A percentile compares a stretch with the other conserved stretches of the same genome.
Evolutionary conservation across 92 coral and sea anemone species (phyloP).

Genomic region (Phenganax stokvisi): DNA sequence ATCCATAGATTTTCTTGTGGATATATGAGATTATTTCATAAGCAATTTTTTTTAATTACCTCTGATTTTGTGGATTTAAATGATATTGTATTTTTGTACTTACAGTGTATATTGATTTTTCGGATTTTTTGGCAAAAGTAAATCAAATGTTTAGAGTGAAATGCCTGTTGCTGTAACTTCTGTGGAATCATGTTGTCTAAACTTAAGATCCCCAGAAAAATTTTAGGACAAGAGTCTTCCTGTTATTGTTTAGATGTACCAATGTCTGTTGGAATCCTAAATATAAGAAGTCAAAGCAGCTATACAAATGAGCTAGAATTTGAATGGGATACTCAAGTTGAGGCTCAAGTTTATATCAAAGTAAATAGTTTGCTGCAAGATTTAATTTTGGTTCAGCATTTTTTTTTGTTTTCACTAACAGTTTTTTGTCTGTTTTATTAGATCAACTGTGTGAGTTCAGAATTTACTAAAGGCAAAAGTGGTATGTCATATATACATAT

Average conservation of each 20-base stretch:
- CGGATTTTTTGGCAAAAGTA: too few relatives aligned
- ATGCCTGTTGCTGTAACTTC: too few relatives aligned
- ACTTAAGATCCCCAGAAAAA: background rate
- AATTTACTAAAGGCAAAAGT: constrained; percentile 93
- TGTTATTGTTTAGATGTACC: constrained; percentile 62
- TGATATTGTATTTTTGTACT: too few relatives aligned
- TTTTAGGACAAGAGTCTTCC: background rate
- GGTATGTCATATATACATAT: constrained; percentile 46
- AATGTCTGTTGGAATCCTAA: constrained; percentile 90
- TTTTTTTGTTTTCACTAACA: background rate
- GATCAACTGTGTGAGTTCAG: constrained; percentile 95
- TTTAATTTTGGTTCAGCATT: too few relatives aligned
- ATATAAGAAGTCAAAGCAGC: constrained; percentile 83
- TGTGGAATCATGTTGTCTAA: too few relatives aligned
- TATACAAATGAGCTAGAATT: constrained; percentile 72
- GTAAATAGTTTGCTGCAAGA: constrained; percentile 34
- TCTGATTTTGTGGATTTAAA: too few relatives aligned
- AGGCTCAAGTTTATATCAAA: constrained; percentile 68
- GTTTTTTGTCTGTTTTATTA: constrained; percentile 14
- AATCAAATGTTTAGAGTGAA: too few relatives aligned
- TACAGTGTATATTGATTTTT: too few relatives aligned
- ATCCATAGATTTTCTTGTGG: too few relatives aligned
- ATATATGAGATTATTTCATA: too few relatives aligned
- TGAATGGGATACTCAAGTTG: constrained; percentile 87
- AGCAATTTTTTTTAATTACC: too few relatives aligned